Percentiles rank a stretch among this genome's conserved stretches.
phyloP scores from a whole-genome alignment of 2,888 invertebrate genomes.

The Drosophila affinis region DNA sequence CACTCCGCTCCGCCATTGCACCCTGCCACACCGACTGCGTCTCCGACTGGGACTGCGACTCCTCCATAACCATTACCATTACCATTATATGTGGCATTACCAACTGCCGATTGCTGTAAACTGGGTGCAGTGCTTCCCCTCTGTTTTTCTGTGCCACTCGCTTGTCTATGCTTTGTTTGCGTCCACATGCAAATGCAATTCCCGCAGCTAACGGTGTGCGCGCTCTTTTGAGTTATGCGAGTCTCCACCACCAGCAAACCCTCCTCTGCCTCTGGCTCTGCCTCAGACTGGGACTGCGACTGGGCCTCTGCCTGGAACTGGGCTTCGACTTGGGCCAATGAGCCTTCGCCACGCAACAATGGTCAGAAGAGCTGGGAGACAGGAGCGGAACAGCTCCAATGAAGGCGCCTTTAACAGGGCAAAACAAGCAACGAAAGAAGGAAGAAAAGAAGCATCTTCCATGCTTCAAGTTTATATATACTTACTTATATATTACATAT shows the following conservation, averaged over 20 bases:
- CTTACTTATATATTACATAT: too few relatives aligned
- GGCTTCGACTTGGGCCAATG: slow-evolving; percentile 64
- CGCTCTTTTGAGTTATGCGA: slow-evolving; percentile 80
- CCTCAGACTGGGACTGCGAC: slow-evolving; percentile 17
- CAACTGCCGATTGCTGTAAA: slow-evolving; percentile 56
- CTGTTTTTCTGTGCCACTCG: slow-evolving; percentile 35
- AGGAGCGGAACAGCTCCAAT: slow-evolving; percentile 30
- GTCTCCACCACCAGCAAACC: background rate
- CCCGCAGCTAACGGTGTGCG: slow-evolving; percentile 79
- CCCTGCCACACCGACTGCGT: too few relatives aligned
- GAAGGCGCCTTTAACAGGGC: background rate
- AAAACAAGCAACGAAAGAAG: background rate
- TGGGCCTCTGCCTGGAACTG: slow-evolving; percentile 17
- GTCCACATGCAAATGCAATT: slow-evolving; percentile 77
- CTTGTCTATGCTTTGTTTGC: slow-evolving; percentile 65
- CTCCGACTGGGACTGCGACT: too few relatives aligned
- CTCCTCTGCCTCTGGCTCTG: background rate
- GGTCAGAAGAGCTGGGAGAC: slow-evolving; percentile 48
- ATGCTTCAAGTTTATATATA: too few relatives aligned
- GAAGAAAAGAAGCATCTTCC: too few relatives aligned
- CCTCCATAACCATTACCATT: slow-evolving; percentile 44
- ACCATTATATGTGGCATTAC: slow-evolving; percentile 30
- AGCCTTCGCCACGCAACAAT: slow-evolving; percentile 76
- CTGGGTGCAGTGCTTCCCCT: slow-evolving; percentile 60
- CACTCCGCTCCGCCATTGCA: slow-evolving; percentile 33